A percentile compares a stretch with the other conserved stretches of the same genome.
Conservation (phyloP, 2,888 invertebrate species). For the Cheilosia grossa region DNA sequence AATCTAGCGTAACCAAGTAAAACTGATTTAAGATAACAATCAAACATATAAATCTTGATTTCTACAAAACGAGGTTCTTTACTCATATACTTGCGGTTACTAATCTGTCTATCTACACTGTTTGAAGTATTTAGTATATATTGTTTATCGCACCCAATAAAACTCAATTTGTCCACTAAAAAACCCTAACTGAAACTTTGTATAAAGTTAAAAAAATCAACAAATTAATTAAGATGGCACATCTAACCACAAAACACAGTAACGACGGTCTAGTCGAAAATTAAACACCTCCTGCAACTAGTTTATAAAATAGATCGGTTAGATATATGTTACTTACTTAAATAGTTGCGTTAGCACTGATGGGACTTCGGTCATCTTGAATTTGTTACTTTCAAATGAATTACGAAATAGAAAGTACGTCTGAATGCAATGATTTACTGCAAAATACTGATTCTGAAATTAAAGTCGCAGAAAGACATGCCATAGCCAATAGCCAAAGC, state of each 20-base stretch:
- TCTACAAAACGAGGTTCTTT: background rate
- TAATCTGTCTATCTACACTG: slow-evolving; percentile 9
- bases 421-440: too few species aligned
- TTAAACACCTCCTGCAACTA: background rate
- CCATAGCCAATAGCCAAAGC: too few species aligned
- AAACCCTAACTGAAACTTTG: too few species aligned
- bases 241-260: too few species aligned
- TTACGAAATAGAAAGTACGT: too few species aligned
- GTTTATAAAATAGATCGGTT: background rate
- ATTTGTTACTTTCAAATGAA: slow-evolving; percentile 1
- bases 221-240: too few species aligned
- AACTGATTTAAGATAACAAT: background rate
- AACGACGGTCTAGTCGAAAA: background rate
- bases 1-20: background rate
- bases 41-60: background rate
- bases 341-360: slow-evolving; percentile 78
- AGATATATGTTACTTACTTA: slow-evolving; percentile 75
- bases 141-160: too few species aligned
- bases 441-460: too few species aligned
- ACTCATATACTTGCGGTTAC: background rate
- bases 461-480: too few species aligned
- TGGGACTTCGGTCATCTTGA: slow-evolving; percentile 78
- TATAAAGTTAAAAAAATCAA: too few species aligned
- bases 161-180: too few species aligned
- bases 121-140: background rate